Percentiles rank a stretch among this genome's conserved stretches.
Conservation (phyloP, 2,113 vertebrate species). For the Hemiscyllium ocellatum region DNA sequence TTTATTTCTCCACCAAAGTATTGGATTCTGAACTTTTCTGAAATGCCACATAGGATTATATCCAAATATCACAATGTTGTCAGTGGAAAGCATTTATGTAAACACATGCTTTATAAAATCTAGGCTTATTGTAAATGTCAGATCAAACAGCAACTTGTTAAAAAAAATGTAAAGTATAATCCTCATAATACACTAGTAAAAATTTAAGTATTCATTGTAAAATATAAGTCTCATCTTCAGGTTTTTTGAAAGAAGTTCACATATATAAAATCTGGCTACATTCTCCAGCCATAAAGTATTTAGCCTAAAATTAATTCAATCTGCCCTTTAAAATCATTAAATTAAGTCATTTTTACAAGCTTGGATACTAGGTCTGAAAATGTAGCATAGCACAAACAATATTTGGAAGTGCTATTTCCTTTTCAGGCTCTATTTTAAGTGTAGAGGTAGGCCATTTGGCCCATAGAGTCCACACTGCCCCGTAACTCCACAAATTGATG, state of each 20-base stretch:
- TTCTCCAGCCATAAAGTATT: not conserved
- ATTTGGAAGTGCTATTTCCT: not conserved
- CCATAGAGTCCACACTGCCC: no score
- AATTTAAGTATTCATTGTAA: not conserved
- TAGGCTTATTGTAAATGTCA: not conserved
- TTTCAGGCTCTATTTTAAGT: not conserved
- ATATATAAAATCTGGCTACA: not conserved
- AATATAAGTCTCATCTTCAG: not conserved
- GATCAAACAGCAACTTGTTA: not conserved
- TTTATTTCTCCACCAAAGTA: not conserved
- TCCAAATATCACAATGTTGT: not conserved
- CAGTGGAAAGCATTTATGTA: not conserved
- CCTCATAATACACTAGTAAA: not conserved
- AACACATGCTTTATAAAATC: not conserved
- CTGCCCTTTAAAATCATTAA: not conserved
- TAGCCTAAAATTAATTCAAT: not conserved
- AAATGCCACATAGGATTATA: not conserved
- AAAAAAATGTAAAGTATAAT: not conserved
- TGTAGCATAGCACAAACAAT: not conserved
- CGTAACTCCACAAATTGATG: not conserved
- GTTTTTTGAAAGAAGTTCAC: not conserved
- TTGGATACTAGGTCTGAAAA: not conserved
- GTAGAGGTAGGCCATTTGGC: no score
- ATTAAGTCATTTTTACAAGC: not conserved
- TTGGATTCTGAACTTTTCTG: not conserved